A percentile compares a stretch with the other conserved stretches of the same genome.
Evolutionary conservation across 2,888 invertebrate genomes (phyloP).

Genomic region (Tetragonula carbonaria): DNA sequence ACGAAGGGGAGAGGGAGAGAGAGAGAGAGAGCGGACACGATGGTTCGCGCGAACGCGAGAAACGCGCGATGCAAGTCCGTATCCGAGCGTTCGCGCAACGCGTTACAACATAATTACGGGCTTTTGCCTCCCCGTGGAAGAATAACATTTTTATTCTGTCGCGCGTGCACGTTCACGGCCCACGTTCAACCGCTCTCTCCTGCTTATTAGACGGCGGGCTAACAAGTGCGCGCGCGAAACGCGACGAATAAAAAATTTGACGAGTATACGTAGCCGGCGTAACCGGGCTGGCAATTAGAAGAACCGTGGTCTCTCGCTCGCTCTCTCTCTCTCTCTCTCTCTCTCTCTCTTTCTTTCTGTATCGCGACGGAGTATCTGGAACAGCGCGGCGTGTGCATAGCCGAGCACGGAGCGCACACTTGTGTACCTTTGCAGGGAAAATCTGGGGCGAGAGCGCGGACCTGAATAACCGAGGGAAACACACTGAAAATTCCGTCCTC

Average conservation of each 20-base stretch:
- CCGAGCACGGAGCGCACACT: conserved; percentile 5
- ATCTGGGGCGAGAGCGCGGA: conserved; percentile 60
- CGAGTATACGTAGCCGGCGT: conserved; percentile 43
- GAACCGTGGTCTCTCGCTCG: conserved; percentile 16
- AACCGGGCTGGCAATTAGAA: conserved; percentile 57
- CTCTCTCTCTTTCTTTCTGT: background rate
- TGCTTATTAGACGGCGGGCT: conserved; percentile 51
- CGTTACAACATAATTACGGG: conserved; percentile 59
- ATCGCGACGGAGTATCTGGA: conserved; percentile 61
- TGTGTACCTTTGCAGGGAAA: conserved; percentile 55
- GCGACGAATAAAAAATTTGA: conserved; percentile 54
- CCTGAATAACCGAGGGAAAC: conserved; percentile 60
- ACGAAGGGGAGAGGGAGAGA: background rate
- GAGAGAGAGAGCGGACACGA: background rate
- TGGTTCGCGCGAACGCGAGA: background rate
- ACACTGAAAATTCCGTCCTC: conserved; percentile 61
- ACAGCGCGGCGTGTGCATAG: conserved; percentile 46
- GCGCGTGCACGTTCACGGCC: conserved; percentile 32
- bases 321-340: background rate
- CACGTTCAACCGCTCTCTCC: conserved; percentile 44
- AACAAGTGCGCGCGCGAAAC: conserved; percentile 51
- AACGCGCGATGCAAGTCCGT: background rate
- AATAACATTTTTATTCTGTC: conserved; percentile 57
- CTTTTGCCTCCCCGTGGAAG: conserved; percentile 30
- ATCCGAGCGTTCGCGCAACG: conserved; percentile 31